phyloP scores from a whole-genome alignment of 2,797 vertebrate genomes.

The Enoplosus armatus region DNA sequence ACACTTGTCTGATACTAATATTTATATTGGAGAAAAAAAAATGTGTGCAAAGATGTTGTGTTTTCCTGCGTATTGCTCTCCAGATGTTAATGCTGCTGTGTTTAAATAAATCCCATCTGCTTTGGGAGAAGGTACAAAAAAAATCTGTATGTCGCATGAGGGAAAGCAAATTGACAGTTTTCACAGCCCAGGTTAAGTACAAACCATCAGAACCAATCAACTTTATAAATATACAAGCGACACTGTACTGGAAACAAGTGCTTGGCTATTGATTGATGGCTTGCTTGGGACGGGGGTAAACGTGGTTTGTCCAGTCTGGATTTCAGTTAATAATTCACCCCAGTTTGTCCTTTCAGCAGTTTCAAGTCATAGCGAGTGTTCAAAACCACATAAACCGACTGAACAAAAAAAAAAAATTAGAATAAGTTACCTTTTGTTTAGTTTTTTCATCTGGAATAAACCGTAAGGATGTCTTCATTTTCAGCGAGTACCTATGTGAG shows the following conservation, averaged over 20 bases:
- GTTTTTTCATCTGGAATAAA: neutral
- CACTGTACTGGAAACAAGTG: neutral
- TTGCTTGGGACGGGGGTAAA: neutral
- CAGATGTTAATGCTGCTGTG: neutral
- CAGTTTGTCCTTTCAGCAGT: neutral
- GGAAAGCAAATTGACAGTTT: neutral
- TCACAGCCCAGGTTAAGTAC: neutral
- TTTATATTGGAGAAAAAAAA: neutral
- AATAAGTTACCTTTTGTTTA: neutral
- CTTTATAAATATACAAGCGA: neutral
- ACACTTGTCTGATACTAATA: neutral
- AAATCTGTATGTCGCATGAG: neutral
- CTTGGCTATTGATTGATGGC: too few relatives aligned
- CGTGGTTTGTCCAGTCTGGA: neutral
- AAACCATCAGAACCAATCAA: constrained; percentile 1
- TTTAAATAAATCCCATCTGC: neutral
- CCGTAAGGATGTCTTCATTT: neutral
- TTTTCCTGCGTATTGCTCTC: neutral
- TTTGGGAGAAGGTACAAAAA: neutral
- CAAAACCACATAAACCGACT: neutral
- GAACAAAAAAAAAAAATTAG: too few relatives aligned
- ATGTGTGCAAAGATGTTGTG: neutral
- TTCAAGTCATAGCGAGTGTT: neutral
- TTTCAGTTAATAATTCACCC: neutral
- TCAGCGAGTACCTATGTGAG: neutral